Evolutionary conservation across 2,797 vertebrate species (phyloP).

Genomic region (Anableps anableps): DNA sequence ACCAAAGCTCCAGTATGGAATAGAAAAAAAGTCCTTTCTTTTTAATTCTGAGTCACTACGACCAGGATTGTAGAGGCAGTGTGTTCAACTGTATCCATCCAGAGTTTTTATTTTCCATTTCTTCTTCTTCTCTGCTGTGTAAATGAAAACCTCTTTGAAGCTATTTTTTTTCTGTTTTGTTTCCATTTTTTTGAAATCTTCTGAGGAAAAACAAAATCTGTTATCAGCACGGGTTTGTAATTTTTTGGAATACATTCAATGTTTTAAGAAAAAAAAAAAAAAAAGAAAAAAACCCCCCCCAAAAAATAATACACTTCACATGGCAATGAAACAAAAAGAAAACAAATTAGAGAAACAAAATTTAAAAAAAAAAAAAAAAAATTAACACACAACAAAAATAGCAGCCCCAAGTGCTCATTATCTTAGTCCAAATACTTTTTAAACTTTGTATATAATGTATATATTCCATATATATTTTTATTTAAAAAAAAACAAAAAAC

Average conservation of each 20-base stretch:
- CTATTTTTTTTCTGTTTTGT: slow-evolving; percentile 71
- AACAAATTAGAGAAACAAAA: slow-evolving; percentile 51
- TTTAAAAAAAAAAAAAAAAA: slow-evolving; percentile 59
- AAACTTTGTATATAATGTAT: slow-evolving; percentile 86
- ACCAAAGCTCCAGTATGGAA: slow-evolving; percentile 87
- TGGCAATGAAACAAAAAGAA: slow-evolving; percentile 77
- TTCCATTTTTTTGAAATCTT: slow-evolving; percentile 81
- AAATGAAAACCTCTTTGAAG: slow-evolving; percentile 57
- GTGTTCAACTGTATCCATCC: slow-evolving; percentile 83
- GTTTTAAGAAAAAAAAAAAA: slow-evolving; percentile 79
- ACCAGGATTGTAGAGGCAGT: slow-evolving; percentile 88
- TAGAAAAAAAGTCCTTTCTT: slow-evolving; percentile 81
- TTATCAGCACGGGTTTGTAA: slow-evolving; percentile 80
- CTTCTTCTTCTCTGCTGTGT: slow-evolving; percentile 56
- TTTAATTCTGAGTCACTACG: slow-evolving; percentile 77
- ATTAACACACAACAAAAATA: slow-evolving; percentile 81
- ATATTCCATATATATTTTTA: slow-evolving; percentile 84
- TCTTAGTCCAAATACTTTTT: slow-evolving; percentile 88
- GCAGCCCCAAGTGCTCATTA: slow-evolving; percentile 88
- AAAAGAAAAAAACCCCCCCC: slow-evolving; percentile 76
- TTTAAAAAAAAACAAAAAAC: slow-evolving; percentile 79
- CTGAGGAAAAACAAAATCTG: slow-evolving; percentile 75
- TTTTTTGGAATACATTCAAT: slow-evolving; percentile 87
- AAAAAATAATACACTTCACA: slow-evolving; percentile 82
- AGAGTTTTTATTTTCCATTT: slow-evolving; percentile 52